phyloP scores from a whole-genome alignment of 2,113 vertebrate species.

The Helogale parvula region DNA sequence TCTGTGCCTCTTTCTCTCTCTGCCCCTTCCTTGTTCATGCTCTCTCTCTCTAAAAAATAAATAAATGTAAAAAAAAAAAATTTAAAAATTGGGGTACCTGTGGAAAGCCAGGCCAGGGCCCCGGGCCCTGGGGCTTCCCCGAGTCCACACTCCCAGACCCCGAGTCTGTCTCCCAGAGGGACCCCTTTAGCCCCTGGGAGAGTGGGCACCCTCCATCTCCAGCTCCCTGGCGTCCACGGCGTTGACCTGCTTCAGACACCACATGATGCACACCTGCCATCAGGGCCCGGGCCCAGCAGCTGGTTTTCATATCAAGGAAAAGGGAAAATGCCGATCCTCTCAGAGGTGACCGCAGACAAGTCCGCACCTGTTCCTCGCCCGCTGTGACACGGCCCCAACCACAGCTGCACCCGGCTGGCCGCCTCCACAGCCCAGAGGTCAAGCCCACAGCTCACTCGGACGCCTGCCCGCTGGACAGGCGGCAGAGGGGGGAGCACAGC shows the following conservation, averaged over 20 bases:
- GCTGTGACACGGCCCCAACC: not conserved
- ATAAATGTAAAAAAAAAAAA: too few relatives aligned
- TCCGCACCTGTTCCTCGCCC: not conserved
- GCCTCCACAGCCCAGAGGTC: not conserved
- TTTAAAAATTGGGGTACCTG: too few relatives aligned
- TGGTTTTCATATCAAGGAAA: not conserved
- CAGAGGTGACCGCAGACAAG: not conserved
- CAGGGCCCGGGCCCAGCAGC: not conserved
- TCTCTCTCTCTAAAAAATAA: too few relatives aligned
- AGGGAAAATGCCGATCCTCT: not conserved
- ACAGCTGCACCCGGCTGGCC: not conserved
- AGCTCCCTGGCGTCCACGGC: not conserved
- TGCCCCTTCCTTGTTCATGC: too few relatives aligned
- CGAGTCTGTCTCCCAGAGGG: not conserved
- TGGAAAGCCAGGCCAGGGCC: not conserved
- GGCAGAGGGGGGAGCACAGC: not conserved
- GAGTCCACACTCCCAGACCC: fast-evolving
- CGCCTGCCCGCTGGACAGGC: not conserved
- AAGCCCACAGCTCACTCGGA: not conserved
- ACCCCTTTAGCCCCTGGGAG: not conserved
- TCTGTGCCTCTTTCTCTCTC: too few relatives aligned
- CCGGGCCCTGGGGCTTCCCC: not conserved
- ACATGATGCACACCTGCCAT: fast-evolving
- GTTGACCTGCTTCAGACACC: not conserved
- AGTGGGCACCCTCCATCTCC: not conserved